phyloP scores from a whole-genome alignment of 2,888 invertebrate genomes.

The Uropetala carovei region DNA sequence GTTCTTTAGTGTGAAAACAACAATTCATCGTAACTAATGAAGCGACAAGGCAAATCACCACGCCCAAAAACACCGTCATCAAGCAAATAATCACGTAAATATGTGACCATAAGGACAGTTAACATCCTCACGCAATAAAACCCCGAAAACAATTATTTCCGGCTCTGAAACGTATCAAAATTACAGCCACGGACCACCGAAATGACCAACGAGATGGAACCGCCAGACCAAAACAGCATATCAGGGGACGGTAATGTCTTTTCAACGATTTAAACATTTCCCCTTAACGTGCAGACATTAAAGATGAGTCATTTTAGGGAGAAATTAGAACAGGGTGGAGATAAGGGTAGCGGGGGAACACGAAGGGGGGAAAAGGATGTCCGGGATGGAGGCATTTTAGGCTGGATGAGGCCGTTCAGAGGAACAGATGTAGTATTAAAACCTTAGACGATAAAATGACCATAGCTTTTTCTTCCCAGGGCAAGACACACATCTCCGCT shows the following conservation, averaged over 20 bases:
- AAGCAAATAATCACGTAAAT: background rate
- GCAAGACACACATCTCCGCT: background rate
- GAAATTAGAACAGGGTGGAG: background rate
- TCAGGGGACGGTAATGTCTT: constrained; percentile 32
- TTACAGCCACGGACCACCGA: constrained; percentile 36
- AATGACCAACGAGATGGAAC: background rate
- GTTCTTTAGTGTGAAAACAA: background rate
- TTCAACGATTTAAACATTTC: constrained; percentile 29
- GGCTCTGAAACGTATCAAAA: background rate
- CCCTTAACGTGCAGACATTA: background rate
- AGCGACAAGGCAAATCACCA: background rate
- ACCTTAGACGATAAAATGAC: background rate
- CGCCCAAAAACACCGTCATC: background rate
- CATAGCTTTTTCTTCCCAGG: background rate
- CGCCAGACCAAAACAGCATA: background rate
- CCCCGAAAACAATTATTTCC: constrained; percentile 9
- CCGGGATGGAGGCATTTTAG: constrained; percentile 7
- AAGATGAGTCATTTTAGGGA: constrained; percentile 33
- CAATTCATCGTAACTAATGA: background rate
- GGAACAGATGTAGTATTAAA: constrained; percentile 36
- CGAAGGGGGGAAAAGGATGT: background rate
- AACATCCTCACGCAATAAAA: background rate
- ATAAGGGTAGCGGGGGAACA: background rate
- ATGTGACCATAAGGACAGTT: background rate
- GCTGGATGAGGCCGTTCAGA: constrained; percentile 28